Evolutionary conservation across 2,797 vertebrate species (phyloP), one percentile per base, ranked within the genome.

Genomic region (Gallirallus australis): DNA sequence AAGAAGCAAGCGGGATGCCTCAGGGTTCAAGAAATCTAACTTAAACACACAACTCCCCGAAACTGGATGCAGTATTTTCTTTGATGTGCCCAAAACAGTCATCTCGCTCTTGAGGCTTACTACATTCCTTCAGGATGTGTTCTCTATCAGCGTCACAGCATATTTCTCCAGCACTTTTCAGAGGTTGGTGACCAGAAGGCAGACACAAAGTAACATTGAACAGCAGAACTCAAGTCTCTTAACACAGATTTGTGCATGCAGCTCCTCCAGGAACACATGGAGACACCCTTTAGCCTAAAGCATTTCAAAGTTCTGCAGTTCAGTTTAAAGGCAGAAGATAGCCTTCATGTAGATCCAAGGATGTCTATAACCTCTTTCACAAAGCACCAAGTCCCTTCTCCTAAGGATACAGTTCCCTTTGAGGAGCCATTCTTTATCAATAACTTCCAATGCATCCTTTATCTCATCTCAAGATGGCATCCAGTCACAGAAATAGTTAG

Each of bases 161-260:
- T 40, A 33, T 33, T 63, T 53, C 28, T 70, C 27, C 25, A 33
- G 3, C 6, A 11, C 9, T 72, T 65, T 4, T 56, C 56, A 66
- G 52, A 52, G 17, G 35, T 66, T 1, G 31, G 33, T 14, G 52
- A 61, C 4, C 23, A 76, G 70, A 65, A 60, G 23, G 19, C 33
- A 82, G 37, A 27, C 53, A 39, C 1, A 2, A 73, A 82, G 21
- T 25, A 52, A 75, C 70, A 11, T 2, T 61, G 40, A 89, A 53
- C 42, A 77, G 17, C 35, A 64, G 69, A 54, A 33, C 33, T 53
- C 6, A 12, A 45, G 28, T 16, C 52, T 73, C 50, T 33, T 50
- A 19, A 11, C 45, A 52, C 39, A 39, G 21, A 1, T 11, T 50
- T 2, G 2, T 28, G 10, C 0, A 0, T 20, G 28, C 70, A 75